Conservation (phyloP, 2,113 vertebrate genomes). For the Mungos mungo region DNA sequence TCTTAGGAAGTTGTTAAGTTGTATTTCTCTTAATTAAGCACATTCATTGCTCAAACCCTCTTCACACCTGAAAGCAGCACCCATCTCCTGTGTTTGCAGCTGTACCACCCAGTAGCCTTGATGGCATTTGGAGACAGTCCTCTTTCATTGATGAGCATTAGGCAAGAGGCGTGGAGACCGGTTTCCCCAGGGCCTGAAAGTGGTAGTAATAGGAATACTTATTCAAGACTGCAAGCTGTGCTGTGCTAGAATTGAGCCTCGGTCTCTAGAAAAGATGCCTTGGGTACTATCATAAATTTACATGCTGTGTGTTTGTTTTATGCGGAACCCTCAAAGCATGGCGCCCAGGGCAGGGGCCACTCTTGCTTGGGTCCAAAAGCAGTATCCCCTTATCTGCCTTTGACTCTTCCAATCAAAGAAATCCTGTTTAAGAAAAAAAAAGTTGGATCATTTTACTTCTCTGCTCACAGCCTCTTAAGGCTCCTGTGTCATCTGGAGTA, state of each 20-base stretch:
- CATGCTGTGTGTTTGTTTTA: neutral
- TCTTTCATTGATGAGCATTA: neutral
- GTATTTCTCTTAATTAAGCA: neutral
- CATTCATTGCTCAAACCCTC: neutral
- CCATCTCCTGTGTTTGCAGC: neutral
- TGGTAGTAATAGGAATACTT: neutral
- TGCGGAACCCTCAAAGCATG: neutral
- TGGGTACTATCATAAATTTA: neutral
- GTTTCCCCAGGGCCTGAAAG: neutral
- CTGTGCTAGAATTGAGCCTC: neutral
- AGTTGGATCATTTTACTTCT: neutral
- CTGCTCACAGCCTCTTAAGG: neutral
- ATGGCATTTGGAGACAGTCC: neutral
- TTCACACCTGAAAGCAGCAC: neutral
- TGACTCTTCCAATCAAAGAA: neutral
- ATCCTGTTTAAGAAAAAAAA: neutral
- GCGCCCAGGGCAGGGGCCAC: neutral
- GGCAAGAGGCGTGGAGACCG: neutral
- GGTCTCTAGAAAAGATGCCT: neutral
- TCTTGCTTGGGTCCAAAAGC: neutral
- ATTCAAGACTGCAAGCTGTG: neutral
- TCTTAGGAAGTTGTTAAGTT: neutral
- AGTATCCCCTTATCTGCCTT: neutral
- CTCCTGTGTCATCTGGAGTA: neutral
- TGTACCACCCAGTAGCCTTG: neutral